Base-by-base conservation (phyloP, 2,113 vertebrate genomes). In the Hiodon alosoides region DNA sequence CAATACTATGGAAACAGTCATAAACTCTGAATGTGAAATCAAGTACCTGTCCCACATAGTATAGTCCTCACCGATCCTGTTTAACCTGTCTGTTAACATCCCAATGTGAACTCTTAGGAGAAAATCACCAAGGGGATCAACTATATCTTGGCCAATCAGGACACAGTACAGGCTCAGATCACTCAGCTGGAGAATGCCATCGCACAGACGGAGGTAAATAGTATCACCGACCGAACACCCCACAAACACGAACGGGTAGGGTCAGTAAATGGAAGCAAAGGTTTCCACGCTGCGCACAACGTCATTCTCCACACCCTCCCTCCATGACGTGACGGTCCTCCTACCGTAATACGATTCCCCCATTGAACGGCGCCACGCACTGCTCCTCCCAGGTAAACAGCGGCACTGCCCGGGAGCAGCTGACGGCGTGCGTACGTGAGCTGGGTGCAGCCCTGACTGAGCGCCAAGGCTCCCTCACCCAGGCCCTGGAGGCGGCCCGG, bases 131-230 rank as follows among this genome's bases (percentile, higher is more conserved):
- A 97, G 87, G 95, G 94, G 81, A 89, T 96, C 71, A 86, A 92
- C 84, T 96, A 94, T 82, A 93, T 98, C 81, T 84, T 97, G 89
- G 90, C 93, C 85, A 96, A 95, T 83, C 96, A 98, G 89, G 95
- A 97, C 85, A 92, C 83, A 0, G 94, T 98, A 53, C 94, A 97
- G 87, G 91, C 86, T 70, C 97, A 98, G 87, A 96, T 97, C 82
- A 92, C 89, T 0, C 92, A 95, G 77, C 90, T 98, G 85, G 96
- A 98, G 77, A 93, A 93, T 76, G 91, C 90, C 0, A 92, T 95
- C 78, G 93, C 94, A 80, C 95, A 96, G 81, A 95, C 93, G 0
- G 96, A 98, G 94, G 97, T 98, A 81, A 86, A 81, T 48, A 0
- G 7, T 11, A 10, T 71, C 17, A 57, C 31, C 14, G 60, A 51